Evolutionary conservation across 1,140 invertebrate genomes (phyloP), one percentile per base, ranked within the genome.

Genomic region (Zaprionus nigranus): DNA sequence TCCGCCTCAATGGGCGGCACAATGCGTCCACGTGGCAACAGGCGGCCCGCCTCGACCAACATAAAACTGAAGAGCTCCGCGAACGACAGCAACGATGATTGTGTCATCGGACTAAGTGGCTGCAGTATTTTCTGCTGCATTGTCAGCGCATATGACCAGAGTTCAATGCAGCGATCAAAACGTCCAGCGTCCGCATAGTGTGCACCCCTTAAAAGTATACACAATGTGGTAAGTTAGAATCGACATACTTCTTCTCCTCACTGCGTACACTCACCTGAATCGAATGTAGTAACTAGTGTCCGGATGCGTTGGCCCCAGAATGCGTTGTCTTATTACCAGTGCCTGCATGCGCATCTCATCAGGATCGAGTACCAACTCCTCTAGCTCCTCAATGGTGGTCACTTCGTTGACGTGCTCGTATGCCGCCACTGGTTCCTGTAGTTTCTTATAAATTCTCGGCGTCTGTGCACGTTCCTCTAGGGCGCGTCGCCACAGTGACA

Each of bases 331-430:
- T 49, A 99, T 97, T 54, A 99, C 95, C 34, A 99, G 93, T 4
- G 98, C 97, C 92, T 99, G 98, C 97, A 99, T 99, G 84, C 98
- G 94, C 97, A 99, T 98, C 78, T 97, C 97, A 90, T 99, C 98
- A 0, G 98, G 98, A 93, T 99, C 98, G 0, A 96, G 95, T 15
- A 98, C 95, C 49, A 99, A 92, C 69, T 98, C 97, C 75, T 98
- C 96, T 13, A 99, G 93, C 69, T 96, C 95, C 63, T 97, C 95
- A 12, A 95, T 93, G 65, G 96, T 96, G 58, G 94, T 95, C 1
- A 98, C 96, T 94, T 99, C 98, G 54, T 95, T 94, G 0, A 96
- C 96, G 92, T 96, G 96, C 90, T 98, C 97, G 91, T 99, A 99
- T 0, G 98, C 98, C 68, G 96, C 95, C 75, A 98, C 96, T 26